A percentile compares a stretch with the other conserved stretches of the same genome.
Evolutionary conservation across 1,140 invertebrate genomes (phyloP).

Genomic region (Pseudomyrmex pallidus): DNA sequence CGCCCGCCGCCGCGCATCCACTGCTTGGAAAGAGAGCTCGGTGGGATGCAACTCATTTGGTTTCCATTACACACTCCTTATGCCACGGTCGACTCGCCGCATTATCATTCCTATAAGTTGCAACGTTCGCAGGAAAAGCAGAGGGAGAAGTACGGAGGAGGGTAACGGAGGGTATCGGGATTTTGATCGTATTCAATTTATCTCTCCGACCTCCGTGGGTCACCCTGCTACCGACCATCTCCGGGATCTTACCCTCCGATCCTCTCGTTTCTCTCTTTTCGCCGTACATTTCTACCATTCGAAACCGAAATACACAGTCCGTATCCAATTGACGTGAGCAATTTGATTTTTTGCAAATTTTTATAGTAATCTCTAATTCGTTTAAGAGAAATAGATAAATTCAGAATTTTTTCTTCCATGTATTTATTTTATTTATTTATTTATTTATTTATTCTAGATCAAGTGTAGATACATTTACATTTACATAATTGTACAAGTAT

Average conservation of each 20-base stretch:
- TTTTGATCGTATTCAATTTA: slow-evolving; percentile 63
- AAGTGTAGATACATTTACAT: too few relatives aligned
- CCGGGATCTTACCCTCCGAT: slow-evolving; percentile 27
- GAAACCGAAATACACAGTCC: slow-evolving; percentile 36
- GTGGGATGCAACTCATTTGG: slow-evolving; percentile 25
- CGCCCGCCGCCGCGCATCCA: background rate
- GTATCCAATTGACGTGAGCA: too few relatives aligned
- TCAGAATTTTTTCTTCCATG: too few relatives aligned
- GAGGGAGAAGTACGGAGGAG: background rate
- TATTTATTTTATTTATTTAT: too few relatives aligned
- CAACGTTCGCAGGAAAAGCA: background rate
- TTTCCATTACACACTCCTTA: slow-evolving; percentile 48
- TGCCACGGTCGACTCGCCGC: slow-evolving; percentile 13
- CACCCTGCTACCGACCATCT: slow-evolving; percentile 37
- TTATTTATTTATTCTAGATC: too few relatives aligned
- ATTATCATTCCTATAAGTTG: slow-evolving; percentile 45
- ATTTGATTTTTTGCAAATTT: too few relatives aligned
- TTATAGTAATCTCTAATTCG: too few relatives aligned
- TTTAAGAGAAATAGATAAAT: too few relatives aligned
- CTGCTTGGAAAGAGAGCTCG: background rate
- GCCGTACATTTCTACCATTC: slow-evolving; percentile 54
- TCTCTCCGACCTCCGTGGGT: slow-evolving; percentile 53
- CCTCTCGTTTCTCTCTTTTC: slow-evolving; percentile 37
- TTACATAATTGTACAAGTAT: too few relatives aligned
- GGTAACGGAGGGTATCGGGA: slow-evolving; percentile 36